Evolutionary conservation across 2,888 invertebrate genomes (phyloP), one percentile per base, ranked within the genome.

Genomic region (Acrocyrtus sp.): DNA sequence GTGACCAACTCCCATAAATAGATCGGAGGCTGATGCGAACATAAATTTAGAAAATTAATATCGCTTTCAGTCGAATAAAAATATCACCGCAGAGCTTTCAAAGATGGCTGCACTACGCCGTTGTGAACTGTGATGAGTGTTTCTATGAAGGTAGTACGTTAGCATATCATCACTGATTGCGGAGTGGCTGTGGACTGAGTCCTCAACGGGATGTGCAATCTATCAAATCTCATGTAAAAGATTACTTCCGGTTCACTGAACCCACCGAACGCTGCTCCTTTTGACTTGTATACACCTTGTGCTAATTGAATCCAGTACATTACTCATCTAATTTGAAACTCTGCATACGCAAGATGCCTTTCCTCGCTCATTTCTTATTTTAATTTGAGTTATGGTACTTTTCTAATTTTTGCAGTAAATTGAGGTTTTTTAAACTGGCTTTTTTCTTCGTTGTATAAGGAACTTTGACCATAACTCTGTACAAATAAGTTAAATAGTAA

Each of bases 171-270:
- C 12, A 39, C 12, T 39, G 12, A 39, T 10, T 39, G 8, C 12
- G 6, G 39, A 39, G 26, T 53, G 41, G 51, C 43, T 19, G 26
- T 41, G 51, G 51, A 62, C 26, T 4, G 29, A 57, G 27, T 3
- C 17, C 15, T 10, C 26, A 26, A 43, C 26, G 43, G 22, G 47
- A 45, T 69, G 48, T 43, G 47, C 41, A 62, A 61, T 58, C 60
- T 65, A 72, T 72, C 72, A 72, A 65, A 72, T 53, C 65, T 72
- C 53, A 65, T 65, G 72, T 65, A 60, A 72, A 54, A 65, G 76
- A 77, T 79, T 78, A 78, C 78, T 80, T 80, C 78, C 80, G 78
- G 77, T 76, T 76, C 75, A 79, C 61, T 78, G 78, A 76, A 69
- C 78, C 57, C 62, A 53, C 67, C 45, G n/a, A n/a, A n/a, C 54